Conservation (phyloP, 2,113 vertebrate genomes). For the Dryoscopus gambensis region DNA sequence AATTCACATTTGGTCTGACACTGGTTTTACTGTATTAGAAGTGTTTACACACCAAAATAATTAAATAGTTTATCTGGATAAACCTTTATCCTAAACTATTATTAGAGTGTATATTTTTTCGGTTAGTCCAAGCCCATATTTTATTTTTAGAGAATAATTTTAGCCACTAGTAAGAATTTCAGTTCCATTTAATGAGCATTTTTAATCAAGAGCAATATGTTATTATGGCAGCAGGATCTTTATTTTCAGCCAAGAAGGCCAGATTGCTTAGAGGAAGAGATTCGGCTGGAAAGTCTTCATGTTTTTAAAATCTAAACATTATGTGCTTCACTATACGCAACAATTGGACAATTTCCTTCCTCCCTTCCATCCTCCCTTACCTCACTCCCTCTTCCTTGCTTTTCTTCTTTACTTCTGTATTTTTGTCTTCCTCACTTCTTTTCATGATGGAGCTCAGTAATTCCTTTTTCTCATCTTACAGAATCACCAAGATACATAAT, state of each 20-base stretch:
- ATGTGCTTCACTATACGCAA: background rate
- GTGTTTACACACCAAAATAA: background rate
- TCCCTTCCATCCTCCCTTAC: background rate
- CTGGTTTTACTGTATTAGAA: background rate
- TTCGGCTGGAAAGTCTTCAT: background rate
- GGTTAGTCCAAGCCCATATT: background rate
- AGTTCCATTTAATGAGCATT: slow-evolving; percentile 43
- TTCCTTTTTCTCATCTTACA: background rate
- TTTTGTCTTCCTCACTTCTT: background rate
- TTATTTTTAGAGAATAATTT: slow-evolving; percentile 30
- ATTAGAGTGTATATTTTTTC: background rate
- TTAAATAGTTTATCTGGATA: background rate
- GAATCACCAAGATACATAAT: background rate
- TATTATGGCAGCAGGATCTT: slow-evolving; percentile 39
- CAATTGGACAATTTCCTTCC: background rate
- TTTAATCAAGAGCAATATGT: slow-evolving; percentile 51
- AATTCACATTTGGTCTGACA: background rate
- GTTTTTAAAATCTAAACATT: slow-evolving; percentile 9
- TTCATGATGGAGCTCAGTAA: background rate
- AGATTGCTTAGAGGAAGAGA: slow-evolving; percentile 41
- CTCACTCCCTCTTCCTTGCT: background rate
- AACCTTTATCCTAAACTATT: background rate
- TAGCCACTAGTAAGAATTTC: slow-evolving; percentile 16
- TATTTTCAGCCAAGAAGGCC: slow-evolving; percentile 55
- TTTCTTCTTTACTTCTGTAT: background rate